Conservation (phyloP, 2,888 invertebrate genomes). For the Nomada fabriciana region DNA sequence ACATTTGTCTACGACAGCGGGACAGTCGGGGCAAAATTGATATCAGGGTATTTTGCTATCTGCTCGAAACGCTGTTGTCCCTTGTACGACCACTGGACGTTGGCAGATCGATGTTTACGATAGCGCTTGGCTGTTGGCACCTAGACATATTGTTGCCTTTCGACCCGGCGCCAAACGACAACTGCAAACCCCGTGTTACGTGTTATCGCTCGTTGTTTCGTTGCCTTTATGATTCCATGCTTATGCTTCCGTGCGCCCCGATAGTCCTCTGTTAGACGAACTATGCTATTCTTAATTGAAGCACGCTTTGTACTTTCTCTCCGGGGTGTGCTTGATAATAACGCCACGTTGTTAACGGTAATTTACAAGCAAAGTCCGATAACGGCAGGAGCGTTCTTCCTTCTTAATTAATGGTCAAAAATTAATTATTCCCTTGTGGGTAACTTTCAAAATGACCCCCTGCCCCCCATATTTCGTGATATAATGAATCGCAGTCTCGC, state of each 20-base stretch:
- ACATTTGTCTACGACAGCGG: slow-evolving; percentile 54
- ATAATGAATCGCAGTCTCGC: background rate
- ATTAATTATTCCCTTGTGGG: background rate
- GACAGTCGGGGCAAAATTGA: slow-evolving; percentile 60
- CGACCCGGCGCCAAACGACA: slow-evolving; percentile 40
- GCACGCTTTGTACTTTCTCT: background rate
- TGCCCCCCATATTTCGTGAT: background rate
- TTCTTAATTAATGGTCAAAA: background rate
- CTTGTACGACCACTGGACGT: slow-evolving; percentile 16
- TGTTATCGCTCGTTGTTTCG: slow-evolving; percentile 11
- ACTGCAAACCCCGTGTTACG: slow-evolving; percentile 20
- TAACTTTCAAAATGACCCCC: too few relatives aligned
- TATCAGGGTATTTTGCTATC: slow-evolving; percentile 52
- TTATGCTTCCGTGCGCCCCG: background rate
- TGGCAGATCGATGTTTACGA: slow-evolving; percentile 76
- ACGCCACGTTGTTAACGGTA: background rate
- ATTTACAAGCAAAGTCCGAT: background rate
- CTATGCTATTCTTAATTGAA: slow-evolving; percentile 13
- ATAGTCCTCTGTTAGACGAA: background rate
- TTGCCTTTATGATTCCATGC: slow-evolving; percentile 33
- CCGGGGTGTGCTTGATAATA: background rate
- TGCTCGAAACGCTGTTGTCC: slow-evolving; percentile 35
- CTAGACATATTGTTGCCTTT: slow-evolving; percentile 68
- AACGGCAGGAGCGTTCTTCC: too few relatives aligned
- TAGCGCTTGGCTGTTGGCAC: slow-evolving; percentile 67